These are phyloP conservation scores for Rhabdomys dilectus DNA, from an alignment of 2,113 vertebrate species.

Conservation along the genomic window DNA sequence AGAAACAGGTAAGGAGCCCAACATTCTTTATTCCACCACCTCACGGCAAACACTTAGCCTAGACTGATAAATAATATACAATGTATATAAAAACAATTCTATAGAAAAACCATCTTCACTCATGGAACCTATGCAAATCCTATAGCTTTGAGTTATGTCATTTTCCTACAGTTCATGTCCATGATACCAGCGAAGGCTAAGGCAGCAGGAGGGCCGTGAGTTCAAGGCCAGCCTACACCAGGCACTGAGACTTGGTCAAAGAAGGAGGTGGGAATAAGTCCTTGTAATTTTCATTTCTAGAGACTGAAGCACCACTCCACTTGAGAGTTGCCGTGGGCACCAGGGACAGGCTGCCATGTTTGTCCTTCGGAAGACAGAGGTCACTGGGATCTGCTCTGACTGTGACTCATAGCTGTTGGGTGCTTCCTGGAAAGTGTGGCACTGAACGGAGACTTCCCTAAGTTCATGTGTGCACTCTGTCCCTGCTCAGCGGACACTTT, in stretches of 20 bases:
- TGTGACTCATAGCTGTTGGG: not conserved
- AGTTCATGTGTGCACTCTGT: not conserved
- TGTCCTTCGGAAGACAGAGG: not conserved
- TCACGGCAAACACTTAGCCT: not conserved
- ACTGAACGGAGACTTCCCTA: not conserved
- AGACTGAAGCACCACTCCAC: not conserved
- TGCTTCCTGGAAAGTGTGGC: not conserved
- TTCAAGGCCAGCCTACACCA: not conserved
- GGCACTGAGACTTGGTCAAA: not conserved
- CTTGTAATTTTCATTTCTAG: not conserved
- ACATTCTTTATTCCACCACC: not conserved
- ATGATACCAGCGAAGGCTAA: not conserved
- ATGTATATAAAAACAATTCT: not conserved
- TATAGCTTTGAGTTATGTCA: not conserved
- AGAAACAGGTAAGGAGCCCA: not conserved
- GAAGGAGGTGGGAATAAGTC: not conserved
- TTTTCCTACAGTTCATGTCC: not conserved
- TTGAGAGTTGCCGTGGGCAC: not conserved
- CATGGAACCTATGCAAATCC: not conserved
- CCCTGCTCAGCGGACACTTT: not conserved
- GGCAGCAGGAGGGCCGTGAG: not conserved
- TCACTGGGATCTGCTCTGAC: not conserved
- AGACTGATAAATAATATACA: not conserved
- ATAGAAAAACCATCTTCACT: not conserved
- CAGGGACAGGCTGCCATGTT: not conserved